These are phyloP conservation scores for Nothobranchius furzeri DNA, from an alignment of 2,113 vertebrate species.

Conservation along the genomic window DNA sequence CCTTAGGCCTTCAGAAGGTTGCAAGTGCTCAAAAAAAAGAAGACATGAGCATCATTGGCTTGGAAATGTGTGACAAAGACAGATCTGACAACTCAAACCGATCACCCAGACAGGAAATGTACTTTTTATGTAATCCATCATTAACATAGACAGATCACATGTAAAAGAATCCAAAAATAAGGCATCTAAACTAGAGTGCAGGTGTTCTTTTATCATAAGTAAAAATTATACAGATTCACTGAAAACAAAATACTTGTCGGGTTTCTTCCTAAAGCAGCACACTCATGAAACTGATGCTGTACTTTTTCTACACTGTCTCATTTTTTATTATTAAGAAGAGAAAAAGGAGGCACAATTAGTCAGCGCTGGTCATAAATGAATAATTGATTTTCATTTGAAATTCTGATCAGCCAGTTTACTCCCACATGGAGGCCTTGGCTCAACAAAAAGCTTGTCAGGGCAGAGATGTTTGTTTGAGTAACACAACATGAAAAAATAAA, in stretches of 20 bases:
- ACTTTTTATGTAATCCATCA: neutral
- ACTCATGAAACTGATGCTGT: conserved; percentile 13
- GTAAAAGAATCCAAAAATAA: too few relatives aligned
- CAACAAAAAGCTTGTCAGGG: conserved; percentile 72
- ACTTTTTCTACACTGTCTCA: conserved; percentile 22
- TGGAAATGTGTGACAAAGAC: neutral
- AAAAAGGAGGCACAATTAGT: conserved; percentile 70
- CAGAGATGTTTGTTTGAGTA: conserved; percentile 71
- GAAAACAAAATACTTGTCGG: neutral
- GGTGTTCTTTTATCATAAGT: neutral
- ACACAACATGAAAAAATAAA: conserved; percentile 49
- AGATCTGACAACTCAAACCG: neutral
- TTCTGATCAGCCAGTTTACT: conserved; percentile 68
- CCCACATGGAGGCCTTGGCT: conserved; percentile 49
- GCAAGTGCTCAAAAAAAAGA: too few relatives aligned
- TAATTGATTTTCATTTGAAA: conserved; percentile 77
- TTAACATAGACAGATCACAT: too few relatives aligned
- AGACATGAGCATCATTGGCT: neutral
- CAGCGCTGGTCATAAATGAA: conserved; percentile 74
- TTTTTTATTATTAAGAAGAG: conserved; percentile 29
- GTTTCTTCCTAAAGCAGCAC: conserved; percentile 4
- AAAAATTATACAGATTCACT: neutral
- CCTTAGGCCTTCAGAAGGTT: too few relatives aligned
- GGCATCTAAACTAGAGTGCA: neutral
- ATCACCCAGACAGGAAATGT: neutral